Percentiles rank a stretch among this genome's conserved stretches.
Conservation (phyloP, 2,888 invertebrate species). For the Aphidius colemani region DNA sequence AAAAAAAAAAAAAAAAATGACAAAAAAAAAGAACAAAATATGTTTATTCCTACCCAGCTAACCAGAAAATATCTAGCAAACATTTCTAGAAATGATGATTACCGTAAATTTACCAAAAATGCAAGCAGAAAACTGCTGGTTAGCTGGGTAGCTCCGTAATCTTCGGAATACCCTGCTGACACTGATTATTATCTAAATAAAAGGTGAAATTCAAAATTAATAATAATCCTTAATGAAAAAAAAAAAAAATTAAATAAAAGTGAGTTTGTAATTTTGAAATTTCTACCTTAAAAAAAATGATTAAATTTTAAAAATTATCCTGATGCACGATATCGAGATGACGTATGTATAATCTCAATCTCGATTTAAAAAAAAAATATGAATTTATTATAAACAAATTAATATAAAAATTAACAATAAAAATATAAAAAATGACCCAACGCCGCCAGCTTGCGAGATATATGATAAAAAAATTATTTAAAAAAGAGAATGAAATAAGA, state of each 20-base stretch:
- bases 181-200: constrained; percentile 21
- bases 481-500: constrained; percentile 51
- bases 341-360: constrained; percentile 14
- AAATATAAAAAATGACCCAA: constrained; percentile 35
- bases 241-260: constrained; percentile 12
- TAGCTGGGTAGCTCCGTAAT: constrained; percentile 43
- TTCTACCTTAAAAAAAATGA: constrained; percentile 15
- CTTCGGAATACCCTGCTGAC: constrained; percentile 31
- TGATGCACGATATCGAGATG: constrained; percentile 19
- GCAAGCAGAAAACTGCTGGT: no score
- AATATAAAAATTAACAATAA: constrained; percentile 20
- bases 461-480: constrained; percentile 1
- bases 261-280: constrained; percentile 27
- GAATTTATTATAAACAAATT: constrained; percentile 1
- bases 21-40: constrained; percentile 26
- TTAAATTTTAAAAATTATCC: constrained; percentile 6
- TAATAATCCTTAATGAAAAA: constrained; percentile 19
- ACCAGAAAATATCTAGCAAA: no score
- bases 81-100: no score
- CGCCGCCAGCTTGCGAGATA: constrained; percentile 46
- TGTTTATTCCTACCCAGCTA: constrained; percentile 46
- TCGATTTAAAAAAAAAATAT: constrained; percentile 14
- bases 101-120: no score
- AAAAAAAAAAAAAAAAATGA: constrained; percentile 22
- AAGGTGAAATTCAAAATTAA: constrained; percentile 18